Conservation (phyloP, 53 echinoderm and acorn worm species). For the Mesocentrotus franciscanus region DNA sequence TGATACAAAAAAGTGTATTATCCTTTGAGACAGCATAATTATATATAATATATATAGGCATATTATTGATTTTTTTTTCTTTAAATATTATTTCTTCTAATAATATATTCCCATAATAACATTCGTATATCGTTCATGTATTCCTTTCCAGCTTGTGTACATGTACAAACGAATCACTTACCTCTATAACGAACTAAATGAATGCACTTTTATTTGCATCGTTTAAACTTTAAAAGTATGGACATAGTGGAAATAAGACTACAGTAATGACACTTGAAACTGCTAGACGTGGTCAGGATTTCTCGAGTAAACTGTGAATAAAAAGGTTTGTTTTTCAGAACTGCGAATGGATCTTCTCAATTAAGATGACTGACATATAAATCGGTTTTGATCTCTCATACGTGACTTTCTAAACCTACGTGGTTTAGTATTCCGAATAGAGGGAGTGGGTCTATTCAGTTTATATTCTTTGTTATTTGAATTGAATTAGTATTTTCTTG, state of each 20-base stretch:
- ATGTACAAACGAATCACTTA: too few species aligned
- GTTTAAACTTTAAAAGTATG: too few species aligned
- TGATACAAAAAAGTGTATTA: too few species aligned
- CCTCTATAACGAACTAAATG: too few species aligned
- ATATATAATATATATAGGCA: too few species aligned
- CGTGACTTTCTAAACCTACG: slow-evolving; percentile 1
- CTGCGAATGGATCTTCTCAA: slow-evolving; percentile 6
- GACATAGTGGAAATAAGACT: not conserved
- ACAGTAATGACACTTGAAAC: not conserved
- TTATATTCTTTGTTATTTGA: not conserved
- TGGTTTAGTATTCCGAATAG: not conserved
- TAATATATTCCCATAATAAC: too few species aligned
- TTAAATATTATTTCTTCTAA: too few species aligned
- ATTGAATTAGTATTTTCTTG: not conserved
- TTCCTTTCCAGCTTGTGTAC: too few species aligned
- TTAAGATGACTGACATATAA: slow-evolving; percentile 22
- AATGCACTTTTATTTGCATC: too few species aligned
- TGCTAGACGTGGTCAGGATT: not conserved
- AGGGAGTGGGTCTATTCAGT: not conserved
- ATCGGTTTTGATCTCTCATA: slow-evolving; percentile 4
- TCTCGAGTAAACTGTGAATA: not conserved
- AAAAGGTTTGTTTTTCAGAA: not conserved
- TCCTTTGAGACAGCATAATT: too few species aligned
- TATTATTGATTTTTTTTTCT: too few species aligned
- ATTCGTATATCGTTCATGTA: too few species aligned